Evolutionary conservation across 2,888 invertebrate genomes (phyloP), one percentile per base, ranked within the genome.

Genomic region (Sphaerophoria rueppellii): DNA sequence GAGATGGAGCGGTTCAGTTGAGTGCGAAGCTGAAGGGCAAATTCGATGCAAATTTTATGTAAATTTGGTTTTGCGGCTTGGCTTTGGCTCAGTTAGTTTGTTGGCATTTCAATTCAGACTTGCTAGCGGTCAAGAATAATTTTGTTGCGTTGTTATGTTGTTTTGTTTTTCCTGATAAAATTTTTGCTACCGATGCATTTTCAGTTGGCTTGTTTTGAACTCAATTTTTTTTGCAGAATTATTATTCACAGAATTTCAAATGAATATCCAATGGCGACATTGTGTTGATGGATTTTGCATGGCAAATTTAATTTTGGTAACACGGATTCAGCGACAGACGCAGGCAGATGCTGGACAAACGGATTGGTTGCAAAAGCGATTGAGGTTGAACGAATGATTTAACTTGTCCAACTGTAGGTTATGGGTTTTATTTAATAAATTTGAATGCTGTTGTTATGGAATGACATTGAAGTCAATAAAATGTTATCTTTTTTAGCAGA

Each of bases 11-110:
- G 4, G 57, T 37, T 14, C 9, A 57, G n/a, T 9, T n/a, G 12
- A 55, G 55, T 35, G n/a, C 14, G 37, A 4, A 37, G 16, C 58
- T 58, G 58, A 37, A 58, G 58, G 58, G 58, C 58, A 37, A 57
- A 37, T 58, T 58, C 6, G 14, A 37, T 58, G 58, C 58, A 58
- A 58, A 37, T 58, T 50, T 50, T 16, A 58, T 37, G 58, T 37
- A 58, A 58, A 58, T 37, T 58, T 57, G 3, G 14, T 7, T 37
- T n/a, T 16, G 11, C 14, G 48, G 48, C 16, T 14, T 24, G 24
- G 40, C 40, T 7, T 7, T 7, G 40, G 7, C 6, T 6, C 9
- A 7, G 9, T 9, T 40, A 40, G 40, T 40, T 40, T 40, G 40
- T 40, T 40, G 9, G 12, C 12, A 12, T n/a, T 54, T 54, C 11